Percentiles rank a stretch among this genome's conserved stretches.
Conservation (phyloP, 2,888 invertebrate genomes). For the Chalcosyrphus nemorum region DNA sequence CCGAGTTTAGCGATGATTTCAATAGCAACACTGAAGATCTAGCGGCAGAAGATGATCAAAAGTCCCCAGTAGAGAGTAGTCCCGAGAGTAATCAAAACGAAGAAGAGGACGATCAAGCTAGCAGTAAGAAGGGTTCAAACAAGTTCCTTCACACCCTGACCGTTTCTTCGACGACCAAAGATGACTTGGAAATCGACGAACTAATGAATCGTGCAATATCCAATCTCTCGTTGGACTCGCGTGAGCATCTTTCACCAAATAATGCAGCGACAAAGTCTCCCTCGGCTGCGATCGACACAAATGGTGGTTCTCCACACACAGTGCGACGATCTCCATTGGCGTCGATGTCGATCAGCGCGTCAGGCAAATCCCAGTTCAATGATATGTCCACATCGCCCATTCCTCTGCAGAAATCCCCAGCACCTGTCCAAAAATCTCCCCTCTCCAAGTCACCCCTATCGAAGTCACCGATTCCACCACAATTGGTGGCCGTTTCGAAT, state of each 20-base stretch:
- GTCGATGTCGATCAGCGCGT: constrained; percentile 50
- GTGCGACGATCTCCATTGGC: constrained; percentile 46
- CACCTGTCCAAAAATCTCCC: constrained; percentile 75
- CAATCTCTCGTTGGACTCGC: constrained; percentile 81
- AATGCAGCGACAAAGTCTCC: constrained; percentile 72
- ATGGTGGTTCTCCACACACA: constrained; percentile 53
- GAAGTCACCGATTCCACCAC: constrained; percentile 82
- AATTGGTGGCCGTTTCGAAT: constrained; percentile 82
- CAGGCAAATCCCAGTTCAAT: constrained; percentile 79
- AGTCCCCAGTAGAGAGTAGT: constrained; percentile 77
- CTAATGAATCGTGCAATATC: constrained; percentile 82
- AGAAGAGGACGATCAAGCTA: constrained; percentile 77
- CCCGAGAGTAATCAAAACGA: constrained; percentile 78
- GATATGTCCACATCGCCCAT: constrained; percentile 82
- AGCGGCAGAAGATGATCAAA: constrained; percentile 82
- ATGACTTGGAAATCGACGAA: constrained; percentile 82
- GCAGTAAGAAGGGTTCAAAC: constrained; percentile 66
- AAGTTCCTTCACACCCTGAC: constrained; percentile 72
- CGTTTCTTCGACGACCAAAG: constrained; percentile 77
- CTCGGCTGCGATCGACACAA: constrained; percentile 50
- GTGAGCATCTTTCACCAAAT: constrained; percentile 80
- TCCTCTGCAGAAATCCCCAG: constrained; percentile 79
- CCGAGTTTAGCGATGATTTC: constrained; percentile 79
- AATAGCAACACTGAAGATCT: constrained; percentile 81
- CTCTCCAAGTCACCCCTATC: constrained; percentile 75